phyloP scores from a whole-genome alignment of 2,888 invertebrate genomes.

The Cistogaster globosa region DNA sequence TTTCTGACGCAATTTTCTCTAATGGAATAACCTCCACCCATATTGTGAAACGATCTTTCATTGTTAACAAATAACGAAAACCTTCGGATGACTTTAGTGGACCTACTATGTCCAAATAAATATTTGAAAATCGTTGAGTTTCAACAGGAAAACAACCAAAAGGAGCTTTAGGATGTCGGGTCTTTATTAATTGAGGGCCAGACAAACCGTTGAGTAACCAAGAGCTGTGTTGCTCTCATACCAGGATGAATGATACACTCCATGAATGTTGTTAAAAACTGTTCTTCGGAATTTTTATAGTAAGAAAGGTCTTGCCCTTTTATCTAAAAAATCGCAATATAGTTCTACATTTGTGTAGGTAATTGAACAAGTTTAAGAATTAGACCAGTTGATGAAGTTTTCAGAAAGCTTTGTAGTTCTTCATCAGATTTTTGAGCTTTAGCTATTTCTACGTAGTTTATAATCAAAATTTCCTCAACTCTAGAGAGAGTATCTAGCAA shows the following conservation, averaged over 20 bases:
- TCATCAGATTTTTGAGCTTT: too few relatives aligned
- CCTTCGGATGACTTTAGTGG: constrained; percentile 5
- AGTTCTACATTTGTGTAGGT: background rate
- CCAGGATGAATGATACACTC: constrained; percentile 8
- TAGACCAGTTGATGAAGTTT: background rate
- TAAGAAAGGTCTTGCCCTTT: too few relatives aligned
- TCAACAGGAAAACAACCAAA: too few relatives aligned
- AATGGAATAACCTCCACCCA: constrained; percentile 3
- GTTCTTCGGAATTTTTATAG: too few relatives aligned
- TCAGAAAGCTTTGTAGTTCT: too few relatives aligned
- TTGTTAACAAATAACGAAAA: constrained; percentile 1
- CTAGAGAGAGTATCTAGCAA: background rate
- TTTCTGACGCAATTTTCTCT: constrained; percentile 1
- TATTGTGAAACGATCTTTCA: constrained; percentile 13
- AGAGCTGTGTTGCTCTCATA: background rate
- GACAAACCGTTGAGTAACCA: too few relatives aligned
- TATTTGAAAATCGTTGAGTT: background rate
- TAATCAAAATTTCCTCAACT: too few relatives aligned
- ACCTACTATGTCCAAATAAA: constrained; percentile 1
- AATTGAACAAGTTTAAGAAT: background rate
- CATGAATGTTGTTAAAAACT: constrained; percentile 4
- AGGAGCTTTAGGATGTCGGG: background rate
- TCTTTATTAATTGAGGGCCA: too few relatives aligned
- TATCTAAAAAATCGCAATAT: constrained; percentile 2
- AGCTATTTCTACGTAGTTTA: too few relatives aligned